Base-by-base conservation (phyloP, 2,888 invertebrate species). In the Dendrolimus houi region DNA sequence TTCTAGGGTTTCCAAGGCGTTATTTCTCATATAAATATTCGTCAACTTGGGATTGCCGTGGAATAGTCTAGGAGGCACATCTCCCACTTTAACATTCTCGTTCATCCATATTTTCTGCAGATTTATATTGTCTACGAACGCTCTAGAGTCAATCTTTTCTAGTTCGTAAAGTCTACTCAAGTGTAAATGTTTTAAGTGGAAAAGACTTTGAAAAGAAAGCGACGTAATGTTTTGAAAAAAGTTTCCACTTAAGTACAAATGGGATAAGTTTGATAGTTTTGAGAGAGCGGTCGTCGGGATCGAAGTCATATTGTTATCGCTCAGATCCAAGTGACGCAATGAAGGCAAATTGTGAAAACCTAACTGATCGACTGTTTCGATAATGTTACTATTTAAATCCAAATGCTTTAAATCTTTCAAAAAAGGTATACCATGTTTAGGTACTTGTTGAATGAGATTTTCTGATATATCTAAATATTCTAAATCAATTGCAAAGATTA, bases 61-160 rank as follows among this genome's bases (percentile, higher is more conserved):
- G 71, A 98, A 96, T 58, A 97, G 87, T 75, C 96, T 93, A 58
- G 94, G 93, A n/a, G 97, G 96, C 60, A 98, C 91, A 69, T 93
- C 93, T 57, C 91, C 89, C 56, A 97, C 91, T 69, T 93, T 93
- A 10, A 94, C 92, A 79, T 97, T 97, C 74, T 95, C 94, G 78
- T 96, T 95, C 87, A 97, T 90, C 81, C 94, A 93, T 67, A 96
- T 93, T 63, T 93, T 92, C 77, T 96, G 95, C 65, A 96, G 87
- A 75, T 96, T 95, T 47, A 96, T 95, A 81, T 96, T 96, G 86
- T 96, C 96, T 60, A 95, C 95, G 78, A 96, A 96, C 57, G 96
- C 95, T 79, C 96, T 92, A 64, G 94, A 92, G 83, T 96, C 95
- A 68, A 97, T 94, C 75, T 89, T 92, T 63, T 91, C 90, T 66